Base-by-base conservation (phyloP, 2,888 invertebrate genomes). In the Oxystoma pomonae region DNA sequence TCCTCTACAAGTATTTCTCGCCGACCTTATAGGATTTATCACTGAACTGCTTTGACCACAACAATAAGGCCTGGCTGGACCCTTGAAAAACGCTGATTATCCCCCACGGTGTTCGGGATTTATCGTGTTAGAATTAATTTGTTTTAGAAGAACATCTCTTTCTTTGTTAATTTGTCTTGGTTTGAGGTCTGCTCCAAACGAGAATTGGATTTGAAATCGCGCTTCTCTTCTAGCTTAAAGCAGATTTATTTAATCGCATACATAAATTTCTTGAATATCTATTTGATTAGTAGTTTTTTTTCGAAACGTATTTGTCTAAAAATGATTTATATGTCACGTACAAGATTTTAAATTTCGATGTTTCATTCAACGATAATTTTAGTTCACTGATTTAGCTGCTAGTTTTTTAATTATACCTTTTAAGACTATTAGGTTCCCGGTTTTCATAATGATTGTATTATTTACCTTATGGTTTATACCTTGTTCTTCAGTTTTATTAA, bases 1-100 rank as follows among this genome's bases (percentile, higher is more conserved):
- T 58, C 20, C 53, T 22, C 53, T 16, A 5, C 16, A 53, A 22
- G 63, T 56, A 60, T 60, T 63, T 63, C 63, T 63, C 60, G 56
- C 60, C 63, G 57, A 22, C 63, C 53, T 17, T 60, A 55, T 62
- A 58, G 59, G 59, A 62, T 59, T 62, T 62, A 59, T 49, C 62
- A 59, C 62, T 59, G 35, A 12, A 35, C 35, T 35, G 35, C 35
- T 12, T 35, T 12, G 35, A 35, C 12, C 35, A 12, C 35, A 35
- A 35, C 35, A 35, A 35, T 35, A 35, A 35, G 35, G 35, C 35
- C 35, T 35, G 12, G n/a, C n/a, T n/a, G 35, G 35, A 3, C 35
- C 35, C 35, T 35, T 35, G 35, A 35, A 35, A 35, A 35, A 35
- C 35, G 35, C 35, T 35, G 35, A 35, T 35, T 35, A 35, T 35